phyloP scores from a whole-genome alignment of 1,140 invertebrate species.

The Ridgeia piscesae region DNA sequence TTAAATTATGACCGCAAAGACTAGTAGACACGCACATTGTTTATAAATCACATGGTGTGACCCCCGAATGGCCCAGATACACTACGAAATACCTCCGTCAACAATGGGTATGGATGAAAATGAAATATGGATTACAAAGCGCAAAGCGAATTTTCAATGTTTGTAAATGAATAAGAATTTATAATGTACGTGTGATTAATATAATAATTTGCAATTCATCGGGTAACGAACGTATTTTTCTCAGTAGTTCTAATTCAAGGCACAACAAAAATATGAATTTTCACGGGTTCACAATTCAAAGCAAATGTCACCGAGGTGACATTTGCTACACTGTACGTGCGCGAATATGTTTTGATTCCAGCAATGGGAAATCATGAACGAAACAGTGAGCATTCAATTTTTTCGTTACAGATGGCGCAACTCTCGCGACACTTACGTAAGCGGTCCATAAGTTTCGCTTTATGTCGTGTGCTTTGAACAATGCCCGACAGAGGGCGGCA shows the following conservation, averaged over 20 bases:
- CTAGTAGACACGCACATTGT: no score
- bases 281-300: neutral
- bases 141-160: no score
- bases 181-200: no score
- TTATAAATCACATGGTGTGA: no score
- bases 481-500: constrained; percentile 12
- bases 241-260: neutral
- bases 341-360: neutral
- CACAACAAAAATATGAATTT: neutral
- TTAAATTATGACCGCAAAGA: no score
- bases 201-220: neutral
- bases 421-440: constrained; percentile 43
- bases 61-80: no score
- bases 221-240: neutral
- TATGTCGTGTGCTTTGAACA: constrained; percentile 16
- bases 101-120: no score
- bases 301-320: neutral
- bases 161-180: no score
- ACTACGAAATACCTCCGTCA: no score
- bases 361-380: no score
- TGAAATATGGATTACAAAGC: no score
- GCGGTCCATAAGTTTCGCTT: neutral
- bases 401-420: neutral
- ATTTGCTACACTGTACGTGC: neutral
- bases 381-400: no score